A percentile compares a stretch with the other conserved stretches of the same genome.
Evolutionary conservation across 2,888 invertebrate species (phyloP).

Genomic region (Drosophila antonietae): DNA sequence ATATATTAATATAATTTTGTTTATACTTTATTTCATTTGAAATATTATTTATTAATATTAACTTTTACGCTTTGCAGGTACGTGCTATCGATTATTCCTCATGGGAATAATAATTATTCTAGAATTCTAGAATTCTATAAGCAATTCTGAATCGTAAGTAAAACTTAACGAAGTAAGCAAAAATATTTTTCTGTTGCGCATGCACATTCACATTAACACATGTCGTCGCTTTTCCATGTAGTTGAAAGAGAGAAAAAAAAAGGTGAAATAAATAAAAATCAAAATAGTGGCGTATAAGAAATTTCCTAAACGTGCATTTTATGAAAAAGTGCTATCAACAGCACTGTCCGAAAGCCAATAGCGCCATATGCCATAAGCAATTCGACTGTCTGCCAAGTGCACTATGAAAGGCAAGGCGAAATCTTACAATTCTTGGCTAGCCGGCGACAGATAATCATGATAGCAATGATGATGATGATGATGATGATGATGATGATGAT

Average conservation of each 20-base stretch:
- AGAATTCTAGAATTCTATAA: background rate
- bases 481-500: conserved; percentile 33
- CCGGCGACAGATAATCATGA: conserved; percentile 13
- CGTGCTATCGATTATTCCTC: conserved; percentile 25
- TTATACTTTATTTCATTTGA: background rate
- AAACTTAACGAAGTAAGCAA: conserved; percentile 7
- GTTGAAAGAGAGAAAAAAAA: background rate
- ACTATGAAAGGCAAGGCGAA: conserved; percentile 35
- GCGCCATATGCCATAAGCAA: conserved; percentile 56
- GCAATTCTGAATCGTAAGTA: conserved; percentile 36
- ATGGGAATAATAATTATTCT: background rate
- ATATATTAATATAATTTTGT: no score
- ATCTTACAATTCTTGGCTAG: conserved; percentile 23
- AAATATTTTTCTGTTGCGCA: conserved; percentile 26
- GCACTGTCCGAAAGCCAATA: conserved; percentile 35
- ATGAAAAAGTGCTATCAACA: conserved; percentile 60
- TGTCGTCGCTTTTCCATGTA: conserved; percentile 19
- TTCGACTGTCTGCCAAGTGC: conserved; percentile 60
- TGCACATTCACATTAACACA: conserved; percentile 21
- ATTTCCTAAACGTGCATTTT: conserved; percentile 69
- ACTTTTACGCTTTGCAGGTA: conserved; percentile 37
- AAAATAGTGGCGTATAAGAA: conserved; percentile 26
- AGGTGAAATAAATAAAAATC: conserved; percentile 19
- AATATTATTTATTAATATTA: background rate
- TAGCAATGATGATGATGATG: conserved; percentile 13